Conservation (phyloP, 2,888 invertebrate genomes). For the Andrena minutula region DNA sequence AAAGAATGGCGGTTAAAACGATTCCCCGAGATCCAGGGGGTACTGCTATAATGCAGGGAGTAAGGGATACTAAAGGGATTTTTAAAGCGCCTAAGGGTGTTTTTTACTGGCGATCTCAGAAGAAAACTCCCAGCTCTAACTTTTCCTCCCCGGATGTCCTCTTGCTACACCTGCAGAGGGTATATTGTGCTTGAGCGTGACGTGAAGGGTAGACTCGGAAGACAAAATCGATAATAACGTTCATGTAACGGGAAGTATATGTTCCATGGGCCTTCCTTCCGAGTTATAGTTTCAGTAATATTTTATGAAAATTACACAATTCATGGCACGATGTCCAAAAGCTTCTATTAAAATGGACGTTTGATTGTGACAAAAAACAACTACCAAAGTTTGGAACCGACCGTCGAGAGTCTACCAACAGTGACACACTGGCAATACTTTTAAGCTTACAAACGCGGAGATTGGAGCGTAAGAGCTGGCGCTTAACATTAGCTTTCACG, state of each 20-base stretch:
- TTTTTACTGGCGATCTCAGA: neutral
- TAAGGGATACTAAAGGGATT: neutral
- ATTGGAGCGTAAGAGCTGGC: too few relatives aligned
- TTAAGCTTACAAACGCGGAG: too few relatives aligned
- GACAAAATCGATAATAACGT: constrained; percentile 7
- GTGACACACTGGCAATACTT: too few relatives aligned
- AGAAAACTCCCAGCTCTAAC: constrained; percentile 14
- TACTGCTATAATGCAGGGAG: neutral
- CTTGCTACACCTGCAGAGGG: neutral
- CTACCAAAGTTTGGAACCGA: too few relatives aligned
- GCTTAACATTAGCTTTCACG: neutral
- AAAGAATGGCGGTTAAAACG: neutral
- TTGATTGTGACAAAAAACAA: too few relatives aligned
- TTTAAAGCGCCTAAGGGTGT: constrained; percentile 11
- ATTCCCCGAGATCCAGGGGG: neutral
- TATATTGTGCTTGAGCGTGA: neutral
- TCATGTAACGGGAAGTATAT: neutral
- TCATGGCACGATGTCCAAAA: too few relatives aligned
- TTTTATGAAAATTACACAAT: neutral
- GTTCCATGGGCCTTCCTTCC: neutral
- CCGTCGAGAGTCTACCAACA: too few relatives aligned
- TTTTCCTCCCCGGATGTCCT: constrained; percentile 14
- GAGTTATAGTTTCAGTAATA: neutral
- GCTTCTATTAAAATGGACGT: too few relatives aligned
- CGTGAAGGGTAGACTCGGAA: neutral